These are phyloP conservation scores for Drosophila picticornis DNA, from an alignment of 2,888 invertebrate species.

Conservation along the genomic window DNA sequence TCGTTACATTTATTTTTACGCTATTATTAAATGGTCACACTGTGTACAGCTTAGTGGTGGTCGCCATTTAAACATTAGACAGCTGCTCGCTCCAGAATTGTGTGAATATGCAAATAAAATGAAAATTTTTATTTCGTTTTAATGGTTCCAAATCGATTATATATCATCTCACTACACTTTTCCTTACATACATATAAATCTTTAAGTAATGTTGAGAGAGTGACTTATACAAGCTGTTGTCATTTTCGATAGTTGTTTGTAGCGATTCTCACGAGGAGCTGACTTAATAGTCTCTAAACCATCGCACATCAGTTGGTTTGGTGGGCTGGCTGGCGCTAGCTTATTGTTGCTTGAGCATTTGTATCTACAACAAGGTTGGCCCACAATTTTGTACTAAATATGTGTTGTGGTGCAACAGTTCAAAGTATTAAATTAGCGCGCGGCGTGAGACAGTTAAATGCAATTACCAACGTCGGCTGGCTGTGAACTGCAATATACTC, in stretches of 20 bases:
- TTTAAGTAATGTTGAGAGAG: background rate
- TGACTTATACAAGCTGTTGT: background rate
- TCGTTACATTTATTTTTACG: background rate
- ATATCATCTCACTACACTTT: background rate
- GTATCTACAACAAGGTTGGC: slow-evolving; percentile 67
- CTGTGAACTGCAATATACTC: slow-evolving; percentile 34
- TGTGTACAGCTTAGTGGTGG: slow-evolving; percentile 12
- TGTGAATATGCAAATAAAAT: background rate
- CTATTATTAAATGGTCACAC: slow-evolving; percentile 16
- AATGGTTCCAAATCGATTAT: background rate
- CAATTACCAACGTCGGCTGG: slow-evolving; percentile 45
- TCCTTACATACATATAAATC: background rate
- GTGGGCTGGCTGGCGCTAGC: slow-evolving; percentile 56
- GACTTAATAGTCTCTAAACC: slow-evolving; percentile 39
- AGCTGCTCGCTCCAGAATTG: background rate
- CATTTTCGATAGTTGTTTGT: slow-evolving; percentile 23
- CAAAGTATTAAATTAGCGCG: slow-evolving; percentile 59
- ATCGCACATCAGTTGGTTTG: slow-evolving; percentile 56
- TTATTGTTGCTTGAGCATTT: slow-evolving; percentile 63
- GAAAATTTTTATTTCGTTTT: background rate
- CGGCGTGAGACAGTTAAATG: slow-evolving; percentile 58
- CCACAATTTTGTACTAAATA: slow-evolving; percentile 59
- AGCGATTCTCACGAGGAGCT: slow-evolving; percentile 18
- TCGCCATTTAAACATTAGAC: slow-evolving; percentile 2
- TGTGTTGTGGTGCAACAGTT: slow-evolving; percentile 75